phyloP scores from a whole-genome alignment of 2,113 vertebrate genomes.

The Acrocephalus arundinaceus region DNA sequence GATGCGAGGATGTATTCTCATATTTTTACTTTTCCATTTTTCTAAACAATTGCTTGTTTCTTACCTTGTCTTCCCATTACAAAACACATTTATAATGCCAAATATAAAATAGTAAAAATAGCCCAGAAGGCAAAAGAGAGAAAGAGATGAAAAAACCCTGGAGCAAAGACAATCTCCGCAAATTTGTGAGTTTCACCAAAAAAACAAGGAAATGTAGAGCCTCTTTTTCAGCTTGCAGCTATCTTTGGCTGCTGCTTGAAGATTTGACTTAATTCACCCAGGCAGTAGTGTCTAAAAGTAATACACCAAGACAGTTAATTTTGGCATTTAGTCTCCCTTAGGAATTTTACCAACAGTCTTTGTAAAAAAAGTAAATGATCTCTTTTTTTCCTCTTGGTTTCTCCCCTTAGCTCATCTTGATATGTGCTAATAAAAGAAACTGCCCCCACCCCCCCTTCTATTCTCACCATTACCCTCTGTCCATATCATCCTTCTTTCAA shows the following conservation, averaged over 20 bases:
- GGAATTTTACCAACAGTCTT: slow-evolving; percentile 74
- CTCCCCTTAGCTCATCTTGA: slow-evolving; percentile 46
- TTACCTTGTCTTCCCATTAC: slow-evolving; percentile 10
- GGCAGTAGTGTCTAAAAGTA: slow-evolving; percentile 66
- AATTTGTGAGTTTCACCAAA: slow-evolving; percentile 40
- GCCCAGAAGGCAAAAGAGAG: not conserved
- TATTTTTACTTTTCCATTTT: slow-evolving; percentile 31
- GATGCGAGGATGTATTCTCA: not conserved
- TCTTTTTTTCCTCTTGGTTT: slow-evolving; percentile 37
- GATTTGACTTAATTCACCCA: slow-evolving; percentile 71
- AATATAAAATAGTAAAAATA: slow-evolving; percentile 40
- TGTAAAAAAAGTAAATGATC: slow-evolving; percentile 68
- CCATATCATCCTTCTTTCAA: slow-evolving; percentile 5
- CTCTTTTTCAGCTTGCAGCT: slow-evolving; percentile 46
- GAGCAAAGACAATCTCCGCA: slow-evolving; percentile 44
- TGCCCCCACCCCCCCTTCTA: not conserved
- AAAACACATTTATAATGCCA: slow-evolving; percentile 38
- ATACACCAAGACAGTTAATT: slow-evolving; percentile 73
- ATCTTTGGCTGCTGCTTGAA: slow-evolving; percentile 60
- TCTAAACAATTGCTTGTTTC: slow-evolving; percentile 11
- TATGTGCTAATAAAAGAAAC: slow-evolving; percentile 34
- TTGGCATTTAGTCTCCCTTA: slow-evolving; percentile 71
- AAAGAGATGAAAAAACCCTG: not conserved
- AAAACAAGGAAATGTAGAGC: slow-evolving; percentile 25
- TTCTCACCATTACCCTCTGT: slow-evolving; percentile 49